Base-by-base conservation (phyloP, 1,140 invertebrate species). In the Anastrepha ludens region DNA sequence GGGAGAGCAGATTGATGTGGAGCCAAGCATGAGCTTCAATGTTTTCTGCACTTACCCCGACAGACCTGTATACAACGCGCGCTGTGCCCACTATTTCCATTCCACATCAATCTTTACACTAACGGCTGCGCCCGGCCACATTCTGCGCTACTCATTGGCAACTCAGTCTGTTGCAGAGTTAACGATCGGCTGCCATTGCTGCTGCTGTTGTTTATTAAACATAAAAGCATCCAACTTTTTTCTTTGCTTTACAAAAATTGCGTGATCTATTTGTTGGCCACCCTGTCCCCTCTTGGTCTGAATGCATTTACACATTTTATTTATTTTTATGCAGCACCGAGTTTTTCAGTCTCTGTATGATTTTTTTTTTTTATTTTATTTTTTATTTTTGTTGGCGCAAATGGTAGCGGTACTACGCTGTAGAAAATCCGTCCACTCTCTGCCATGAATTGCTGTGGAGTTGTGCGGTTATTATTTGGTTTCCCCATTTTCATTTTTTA, bases 321-420 rank as follows among this genome's bases (percentile, higher is more conserved):
- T 55, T 81, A 55, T 3, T 74, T 74, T 15, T 44, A 74, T 74
- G 70, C 70, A 9, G 70, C 41, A 74, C 6, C 9, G 44, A 47
- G 47, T 74, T 74, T 15, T 41, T 50, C 39, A 11, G 41, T 44
- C 15, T 41, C 20, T 55, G 47, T 74, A 55, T 81, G 3, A 81
- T 20, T 81, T 81, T 55, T 11, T 55, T 20, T 55, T 2, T 81
- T 81, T 81, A 50, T 81, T 81, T 81, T 81, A 41, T 81, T 74
- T 55, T 55, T 55, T n/a, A n/a, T 55, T 55, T 55, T 55, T 55
- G 0, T 9, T 62, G 60, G 60, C 17, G 60, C 60, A 62, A n/a
- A 62, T 17, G 60, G 60, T 50, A 47, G 47, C 47, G 15, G 2
- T 50, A 44, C 74, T 17, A 4, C 44, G 15, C 7, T 55, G 70